Base-by-base conservation (phyloP, 2,888 invertebrate genomes). In the Fragum whitleyi region DNA sequence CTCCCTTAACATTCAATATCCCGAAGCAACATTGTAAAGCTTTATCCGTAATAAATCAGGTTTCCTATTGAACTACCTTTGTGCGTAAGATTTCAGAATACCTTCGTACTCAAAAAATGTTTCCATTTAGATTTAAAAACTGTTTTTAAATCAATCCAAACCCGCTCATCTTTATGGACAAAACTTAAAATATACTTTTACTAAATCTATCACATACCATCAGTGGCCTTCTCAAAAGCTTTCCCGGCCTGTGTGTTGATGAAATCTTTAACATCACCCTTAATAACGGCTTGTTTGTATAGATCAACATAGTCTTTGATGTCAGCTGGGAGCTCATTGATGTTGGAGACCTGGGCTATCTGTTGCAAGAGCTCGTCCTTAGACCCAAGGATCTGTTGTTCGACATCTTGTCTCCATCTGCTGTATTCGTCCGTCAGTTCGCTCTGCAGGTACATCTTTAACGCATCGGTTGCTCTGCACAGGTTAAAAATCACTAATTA, bases 401-500 rank as follows among this genome's bases (percentile, higher is more conserved):
- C 65, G 5, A 75, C 68, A 26, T 83, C 80, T 39, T 68, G 36
- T 67, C 80, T 55, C 83, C 83, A 83, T 28, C 77, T 61, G 36
- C 75, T 32, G 70, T 77, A 80, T 51, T 83, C 83, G 42, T 80
- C 83, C 2, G 71, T 23, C 2, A 80, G 32, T n/a, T 74, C 72
- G 2, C 28, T 21, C 2, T 42, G 11, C 72, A 83, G 51, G 29
- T 71, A 65, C 11, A 32, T 53, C 61, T 75, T 77, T 19, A 81
- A 9, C 26, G 16, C 39, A 14, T 72, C 59, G 16, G 55, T 53
- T 19, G 19, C 29, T 32, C 70, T 70, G 47, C 5, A n/a, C n/a
- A n/a, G n/a, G n/a, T n/a, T n/a, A n/a, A n/a, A 21, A 36, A 36
- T 1, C n/a, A n/a, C n/a, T n/a, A n/a, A n/a, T n/a, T n/a, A n/a